These are phyloP conservation scores for Lacerta viridis DNA, from an alignment of 2,797 vertebrate species.

Conservation along the genomic window DNA sequence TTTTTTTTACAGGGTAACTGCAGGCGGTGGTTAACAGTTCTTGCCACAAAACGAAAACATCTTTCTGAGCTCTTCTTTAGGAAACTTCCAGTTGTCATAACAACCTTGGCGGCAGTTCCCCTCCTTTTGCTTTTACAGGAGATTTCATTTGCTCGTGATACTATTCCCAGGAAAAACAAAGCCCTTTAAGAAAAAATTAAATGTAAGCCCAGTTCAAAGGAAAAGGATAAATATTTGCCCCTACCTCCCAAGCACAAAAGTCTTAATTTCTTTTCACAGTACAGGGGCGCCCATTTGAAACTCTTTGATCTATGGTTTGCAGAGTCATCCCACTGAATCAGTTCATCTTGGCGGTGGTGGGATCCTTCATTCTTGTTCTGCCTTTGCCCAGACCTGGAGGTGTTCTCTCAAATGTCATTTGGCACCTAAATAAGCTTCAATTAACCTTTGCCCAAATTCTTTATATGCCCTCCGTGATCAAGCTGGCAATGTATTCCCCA, in stretches of 20 bases:
- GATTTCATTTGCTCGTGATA: conserved; percentile 53
- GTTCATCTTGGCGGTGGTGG: conserved; percentile 8
- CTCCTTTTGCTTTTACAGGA: conserved; percentile 23
- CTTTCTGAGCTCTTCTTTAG: conserved; percentile 55
- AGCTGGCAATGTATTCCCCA: conserved; percentile 20
- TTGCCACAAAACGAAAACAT: conserved; percentile 46
- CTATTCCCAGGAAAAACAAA: conserved; percentile 58
- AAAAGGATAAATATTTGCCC: neutral
- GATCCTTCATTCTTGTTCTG: neutral
- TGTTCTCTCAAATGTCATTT: conserved; percentile 39
- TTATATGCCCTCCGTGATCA: neutral
- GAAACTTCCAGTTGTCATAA: conserved; percentile 80
- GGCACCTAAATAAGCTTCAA: conserved; percentile 48
- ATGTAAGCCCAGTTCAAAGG: neutral
- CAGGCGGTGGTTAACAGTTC: conserved; percentile 37
- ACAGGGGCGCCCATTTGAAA: conserved; percentile 18
- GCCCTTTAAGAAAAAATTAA: conserved; percentile 21
- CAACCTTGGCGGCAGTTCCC: conserved; percentile 64
- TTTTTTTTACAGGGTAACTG: conserved; percentile 23
- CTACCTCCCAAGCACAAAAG: neutral
- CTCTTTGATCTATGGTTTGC: neutral
- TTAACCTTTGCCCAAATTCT: conserved; percentile 44
- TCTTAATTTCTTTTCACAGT: neutral
- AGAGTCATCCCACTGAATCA: neutral
- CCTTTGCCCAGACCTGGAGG: conserved; percentile 25